Evolutionary conservation across 2,888 invertebrate genomes (phyloP).

Genomic region (Spilarctia lutea): DNA sequence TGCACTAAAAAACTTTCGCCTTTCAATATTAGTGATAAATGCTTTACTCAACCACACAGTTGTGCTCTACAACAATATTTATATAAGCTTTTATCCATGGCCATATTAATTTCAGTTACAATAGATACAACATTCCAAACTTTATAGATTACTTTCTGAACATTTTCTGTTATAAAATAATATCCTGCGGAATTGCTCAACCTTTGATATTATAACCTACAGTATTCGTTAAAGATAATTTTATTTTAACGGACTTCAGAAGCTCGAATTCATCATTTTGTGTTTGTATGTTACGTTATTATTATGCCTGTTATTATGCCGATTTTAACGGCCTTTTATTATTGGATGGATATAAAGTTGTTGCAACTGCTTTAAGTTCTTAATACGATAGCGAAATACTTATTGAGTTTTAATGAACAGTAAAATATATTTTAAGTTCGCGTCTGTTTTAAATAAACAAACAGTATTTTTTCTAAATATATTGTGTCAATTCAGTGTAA

Average conservation of each 20-base stretch:
- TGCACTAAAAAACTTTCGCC: neutral
- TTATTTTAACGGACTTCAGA: neutral
- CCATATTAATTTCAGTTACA: neutral
- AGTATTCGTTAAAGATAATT: neutral
- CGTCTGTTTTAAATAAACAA: no score
- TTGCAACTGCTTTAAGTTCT: neutral
- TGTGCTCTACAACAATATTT: neutral
- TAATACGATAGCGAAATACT: neutral
- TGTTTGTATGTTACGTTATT: neutral
- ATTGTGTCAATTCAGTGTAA: neutral
- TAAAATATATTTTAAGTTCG: neutral
- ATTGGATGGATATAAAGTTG: neutral
- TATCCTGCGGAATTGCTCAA: neutral
- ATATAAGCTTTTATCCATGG: neutral
- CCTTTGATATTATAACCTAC: neutral
- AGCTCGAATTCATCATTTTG: neutral
- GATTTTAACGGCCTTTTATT: neutral
- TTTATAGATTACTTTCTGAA: neutral
- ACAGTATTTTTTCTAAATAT: no score
- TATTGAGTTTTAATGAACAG: neutral
- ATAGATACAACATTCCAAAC: neutral
- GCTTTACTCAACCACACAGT: neutral
- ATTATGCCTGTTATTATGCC: neutral
- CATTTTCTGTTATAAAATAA: neutral
- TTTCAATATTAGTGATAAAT: neutral